Evolutionary conservation across 2,888 invertebrate species (phyloP), one percentile per base, ranked within the genome.

Genomic region (Diarsia brunnea): DNA sequence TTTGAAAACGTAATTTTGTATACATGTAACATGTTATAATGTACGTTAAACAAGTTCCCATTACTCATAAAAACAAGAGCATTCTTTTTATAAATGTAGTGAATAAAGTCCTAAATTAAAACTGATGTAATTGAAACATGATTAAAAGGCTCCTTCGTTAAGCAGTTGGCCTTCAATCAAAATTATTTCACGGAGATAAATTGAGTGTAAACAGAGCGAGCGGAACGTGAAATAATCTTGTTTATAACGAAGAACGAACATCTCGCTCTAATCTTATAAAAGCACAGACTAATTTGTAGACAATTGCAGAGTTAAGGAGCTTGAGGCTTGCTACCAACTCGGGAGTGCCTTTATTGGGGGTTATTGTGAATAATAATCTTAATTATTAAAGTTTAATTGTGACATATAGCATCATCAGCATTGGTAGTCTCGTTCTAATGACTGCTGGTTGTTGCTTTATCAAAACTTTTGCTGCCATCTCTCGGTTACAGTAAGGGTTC

Each of bases 271-370:
- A 91, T 91, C 84, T 89, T 89, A 87, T 90, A 83, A 90, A 88
- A 90, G 90, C 91, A 87, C 84, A 82, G 87, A 90, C 89, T 91
- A 91, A 91, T 90, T 90, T 90, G 88, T 87, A 88, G 83, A 90
- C 89, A 90, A 91, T 90, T 88, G 85, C 88, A 81, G 74, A 86
- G 85, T 85, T 85, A 84, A 85, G 85, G 69, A 88, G 84, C 84
- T 79, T 77, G 11, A 4, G 85, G 78, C 14, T 63, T 72, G 65
- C 19, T 88, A 0, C 71, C 49, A 65, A 55, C 69, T 73, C 27
- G 76, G n/a, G 4, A 45, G 38, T 64, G 5, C 0, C 27, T 65
- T 78, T 8, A 70, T 78, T 84, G 19, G 61, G 53, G 38, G 2
- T 43, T 21, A 11, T 27, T 58, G 58, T 55, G 5, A n/a, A 24